These are phyloP conservation scores for Tetramorium bicarinatum DNA, from an alignment of 2,888 invertebrate species.

Conservation along the genomic window DNA sequence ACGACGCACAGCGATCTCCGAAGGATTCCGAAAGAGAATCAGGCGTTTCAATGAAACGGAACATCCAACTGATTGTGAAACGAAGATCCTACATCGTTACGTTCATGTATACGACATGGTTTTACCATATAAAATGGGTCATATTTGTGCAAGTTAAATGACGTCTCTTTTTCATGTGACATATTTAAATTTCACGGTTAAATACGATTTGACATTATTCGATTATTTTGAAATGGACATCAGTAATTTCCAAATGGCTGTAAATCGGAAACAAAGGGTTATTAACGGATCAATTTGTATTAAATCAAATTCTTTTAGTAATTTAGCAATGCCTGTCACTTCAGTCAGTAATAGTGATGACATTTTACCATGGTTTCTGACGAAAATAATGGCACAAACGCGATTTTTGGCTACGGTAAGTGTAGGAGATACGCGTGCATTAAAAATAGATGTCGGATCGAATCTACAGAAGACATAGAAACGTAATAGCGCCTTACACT, in stretches of 20 bases:
- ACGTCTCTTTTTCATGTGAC: not conserved
- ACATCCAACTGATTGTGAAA: not conserved
- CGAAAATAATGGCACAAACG: not conserved
- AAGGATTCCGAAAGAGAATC: slow-evolving; percentile 36
- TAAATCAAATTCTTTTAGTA: not conserved
- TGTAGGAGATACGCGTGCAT: not conserved
- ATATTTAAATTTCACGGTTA: not conserved
- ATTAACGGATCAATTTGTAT: not conserved
- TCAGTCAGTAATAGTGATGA: not conserved
- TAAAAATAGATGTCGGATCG: not conserved
- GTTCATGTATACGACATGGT: too few relatives aligned
- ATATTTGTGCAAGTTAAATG: not conserved
- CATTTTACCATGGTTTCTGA: not conserved
- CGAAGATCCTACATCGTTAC: not conserved
- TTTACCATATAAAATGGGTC: not conserved
- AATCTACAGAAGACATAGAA: not conserved
- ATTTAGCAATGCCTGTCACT: not conserved
- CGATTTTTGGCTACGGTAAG: not conserved
- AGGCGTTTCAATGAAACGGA: slow-evolving; percentile 51
- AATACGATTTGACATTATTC: not conserved
- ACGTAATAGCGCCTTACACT: not conserved
- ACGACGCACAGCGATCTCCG: slow-evolving; percentile 56
- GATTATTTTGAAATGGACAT: not conserved
- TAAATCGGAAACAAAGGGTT: not conserved
- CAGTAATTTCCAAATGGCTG: not conserved